Conservation (phyloP, 2,797 vertebrate genomes). For the Synanceia verrucosa region DNA sequence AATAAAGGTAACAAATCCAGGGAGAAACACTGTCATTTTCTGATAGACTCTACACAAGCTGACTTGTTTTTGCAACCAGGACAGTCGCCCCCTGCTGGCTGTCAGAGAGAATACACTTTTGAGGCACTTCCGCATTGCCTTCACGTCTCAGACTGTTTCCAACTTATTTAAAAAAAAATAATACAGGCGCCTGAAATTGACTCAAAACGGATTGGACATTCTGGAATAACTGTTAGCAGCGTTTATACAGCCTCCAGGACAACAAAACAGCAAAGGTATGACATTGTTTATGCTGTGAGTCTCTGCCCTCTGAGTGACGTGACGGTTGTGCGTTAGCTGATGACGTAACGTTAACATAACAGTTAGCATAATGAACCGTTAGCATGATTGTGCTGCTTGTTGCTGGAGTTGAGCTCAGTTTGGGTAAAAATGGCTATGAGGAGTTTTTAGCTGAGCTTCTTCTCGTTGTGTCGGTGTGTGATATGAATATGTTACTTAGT, state of each 20-base stretch:
- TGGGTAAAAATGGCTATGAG: neutral
- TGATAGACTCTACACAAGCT: too few species aligned
- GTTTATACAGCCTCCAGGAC: neutral
- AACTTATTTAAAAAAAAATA: neutral
- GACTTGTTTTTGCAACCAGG: too few species aligned
- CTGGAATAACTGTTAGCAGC: neutral
- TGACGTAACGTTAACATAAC: too few species aligned
- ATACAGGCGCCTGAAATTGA: accelerated
- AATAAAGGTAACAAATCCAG: too few species aligned
- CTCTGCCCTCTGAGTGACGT: neutral
- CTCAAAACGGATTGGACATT: neutral
- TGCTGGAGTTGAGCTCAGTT: neutral
- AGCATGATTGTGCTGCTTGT: too few species aligned
- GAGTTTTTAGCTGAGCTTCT: neutral
- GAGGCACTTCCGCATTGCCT: neutral
- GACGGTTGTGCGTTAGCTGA: neutral
- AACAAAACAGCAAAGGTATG: neutral
- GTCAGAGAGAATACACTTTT: too few species aligned
- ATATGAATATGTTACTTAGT: neutral
- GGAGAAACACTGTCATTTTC: too few species aligned
- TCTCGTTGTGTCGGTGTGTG: neutral
- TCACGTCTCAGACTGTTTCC: neutral
- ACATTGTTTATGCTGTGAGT: neutral
- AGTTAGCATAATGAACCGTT: too few species aligned
- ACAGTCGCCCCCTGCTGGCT: too few species aligned